phyloP scores from a whole-genome alignment of 2,797 vertebrate genomes.

The Leucoraja ocellata region DNA sequence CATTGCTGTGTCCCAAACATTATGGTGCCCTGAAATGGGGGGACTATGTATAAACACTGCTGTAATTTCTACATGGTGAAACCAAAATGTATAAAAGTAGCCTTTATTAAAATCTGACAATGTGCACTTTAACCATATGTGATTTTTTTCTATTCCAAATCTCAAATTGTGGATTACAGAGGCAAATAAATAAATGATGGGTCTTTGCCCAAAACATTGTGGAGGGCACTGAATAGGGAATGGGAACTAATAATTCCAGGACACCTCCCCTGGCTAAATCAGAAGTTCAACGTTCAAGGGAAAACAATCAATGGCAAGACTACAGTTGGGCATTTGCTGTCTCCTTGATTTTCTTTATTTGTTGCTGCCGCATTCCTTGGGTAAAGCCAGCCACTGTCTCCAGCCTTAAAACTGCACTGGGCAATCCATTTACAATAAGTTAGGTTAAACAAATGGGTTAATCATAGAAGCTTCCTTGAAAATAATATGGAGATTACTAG shows the following conservation, averaged over 20 bases:
- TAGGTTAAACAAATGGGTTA: neutral
- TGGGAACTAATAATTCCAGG: neutral
- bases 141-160: no score
- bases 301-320: neutral
- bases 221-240: no score
- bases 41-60: no score
- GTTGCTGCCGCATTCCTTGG: neutral
- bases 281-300: neutral
- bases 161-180: no score
- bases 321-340: neutral
- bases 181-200: no score
- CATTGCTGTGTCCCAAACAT: no score
- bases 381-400: neutral
- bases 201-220: no score
- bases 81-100: no score
- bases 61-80: no score
- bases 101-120: no score
- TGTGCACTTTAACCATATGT: no score
- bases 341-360: neutral
- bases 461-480: neutral
- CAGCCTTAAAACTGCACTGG: neutral
- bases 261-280: neutral
- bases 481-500: neutral
- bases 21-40: no score
- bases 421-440: neutral